phyloP scores from a whole-genome alignment of 2,113 vertebrate genomes.

The Hydrochoerus hydrochaeris region DNA sequence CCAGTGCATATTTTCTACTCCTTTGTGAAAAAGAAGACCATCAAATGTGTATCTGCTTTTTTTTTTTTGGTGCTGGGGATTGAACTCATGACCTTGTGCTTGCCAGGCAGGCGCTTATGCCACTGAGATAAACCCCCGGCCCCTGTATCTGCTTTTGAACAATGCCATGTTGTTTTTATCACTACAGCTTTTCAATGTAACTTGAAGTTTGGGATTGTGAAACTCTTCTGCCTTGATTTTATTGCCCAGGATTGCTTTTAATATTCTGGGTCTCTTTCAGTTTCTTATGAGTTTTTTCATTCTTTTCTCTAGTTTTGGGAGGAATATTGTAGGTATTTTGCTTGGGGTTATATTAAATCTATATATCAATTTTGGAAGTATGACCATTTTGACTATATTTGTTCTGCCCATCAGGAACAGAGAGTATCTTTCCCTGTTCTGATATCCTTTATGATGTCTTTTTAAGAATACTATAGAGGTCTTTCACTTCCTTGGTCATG shows the following conservation, averaged over 20 bases:
- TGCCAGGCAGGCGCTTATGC: too few species aligned
- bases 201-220: not conserved
- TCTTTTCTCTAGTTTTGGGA: not conserved
- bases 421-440: not conserved
- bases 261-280: not conserved
- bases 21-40: not conserved
- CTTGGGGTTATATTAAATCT: not conserved
- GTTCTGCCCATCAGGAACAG: not conserved
- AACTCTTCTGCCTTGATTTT: not conserved
- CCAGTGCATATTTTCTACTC: not conserved
- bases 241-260: not conserved
- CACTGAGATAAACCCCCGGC: too few species aligned
- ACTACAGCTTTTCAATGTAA: not conserved
- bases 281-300: not conserved
- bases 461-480: not conserved
- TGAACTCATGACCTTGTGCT: too few species aligned
- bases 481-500: not conserved
- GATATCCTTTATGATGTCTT: not conserved
- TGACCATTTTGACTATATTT: not conserved
- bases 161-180: not conserved
- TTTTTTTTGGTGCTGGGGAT: too few species aligned
- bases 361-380: not conserved
- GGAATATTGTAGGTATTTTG: not conserved
- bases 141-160: not conserved
- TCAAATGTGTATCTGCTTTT: not conserved